Base-by-base conservation (phyloP, 2,888 invertebrate species). In the Epirrhoe tristata region DNA sequence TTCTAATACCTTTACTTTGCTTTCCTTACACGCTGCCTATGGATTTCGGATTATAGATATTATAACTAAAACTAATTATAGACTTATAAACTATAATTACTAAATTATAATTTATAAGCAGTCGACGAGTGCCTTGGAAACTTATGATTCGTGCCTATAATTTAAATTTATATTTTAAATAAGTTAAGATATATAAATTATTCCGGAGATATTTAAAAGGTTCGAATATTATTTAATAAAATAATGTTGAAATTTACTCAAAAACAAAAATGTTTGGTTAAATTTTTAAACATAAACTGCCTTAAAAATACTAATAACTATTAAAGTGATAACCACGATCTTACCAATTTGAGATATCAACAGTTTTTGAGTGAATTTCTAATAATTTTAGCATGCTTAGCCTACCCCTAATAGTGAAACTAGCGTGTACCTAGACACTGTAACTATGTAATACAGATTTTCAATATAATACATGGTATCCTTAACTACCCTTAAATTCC, bases 11-110 rank as follows among this genome's bases (percentile, higher is more conserved):
- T 76, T 69, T 71, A 70, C 75, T 75, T 70, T 78, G 81, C 85
- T 82, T 86, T 77, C 72, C 69, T 89, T 89, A 68, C 91, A 91
- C 85, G 92, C 92, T 74, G 86, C 90, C 76, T 66, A 66, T 61
- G 90, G 90, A 88, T 24, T 64, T 62, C 69, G 72, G 72, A 62
- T 52, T 39, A 39, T 50, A 68, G 64, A 54, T 68, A 65, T 58
- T 68, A 62, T 70, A 50, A 89, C 52, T 87, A 82, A 86, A 57
- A 61, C 61, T 60, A 70, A 72, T 51, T 74, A 66, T 73, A 59
- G 39, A 43, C 34, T 31, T 12, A 32, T 32, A 36, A 48, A 48
- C 14, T 48, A 48, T 48, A 48, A 43, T 48, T 48, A 48, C 14
- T 52, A 14, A 59, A 59, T 36, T 43, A 59, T 52, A 70, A 73